These are phyloP conservation scores for Eustalomyia histrio DNA, from an alignment of 2,888 invertebrate species.

Conservation along the genomic window DNA sequence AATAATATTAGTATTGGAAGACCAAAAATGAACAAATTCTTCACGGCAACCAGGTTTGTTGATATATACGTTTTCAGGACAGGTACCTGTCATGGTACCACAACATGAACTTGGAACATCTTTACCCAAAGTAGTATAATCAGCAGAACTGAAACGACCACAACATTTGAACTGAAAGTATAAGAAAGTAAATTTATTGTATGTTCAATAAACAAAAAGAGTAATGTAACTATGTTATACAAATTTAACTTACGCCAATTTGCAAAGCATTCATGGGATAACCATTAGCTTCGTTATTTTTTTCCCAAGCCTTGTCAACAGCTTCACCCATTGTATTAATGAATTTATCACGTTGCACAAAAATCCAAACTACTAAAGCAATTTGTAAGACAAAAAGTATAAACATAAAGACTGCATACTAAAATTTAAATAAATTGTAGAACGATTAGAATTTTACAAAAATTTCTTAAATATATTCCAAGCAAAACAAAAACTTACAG, in stretches of 20 bases:
- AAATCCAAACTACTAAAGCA: conserved; percentile 85
- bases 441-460: background rate
- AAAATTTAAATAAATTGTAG: conserved; percentile 52
- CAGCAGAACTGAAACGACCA: conserved; percentile 67
- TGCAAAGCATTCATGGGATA: conserved; percentile 75
- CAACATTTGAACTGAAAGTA: conserved; percentile 74
- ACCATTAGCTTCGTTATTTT: conserved; percentile 68
- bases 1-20: conserved; percentile 78
- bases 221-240: background rate
- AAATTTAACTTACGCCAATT: conserved; percentile 71
- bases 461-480: background rate
- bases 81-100: conserved; percentile 68
- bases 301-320: conserved; percentile 79
- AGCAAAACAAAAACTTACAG: conserved; percentile 83
- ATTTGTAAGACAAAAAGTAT: conserved; percentile 87
- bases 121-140: conserved; percentile 61
- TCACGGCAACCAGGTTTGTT: conserved; percentile 68
- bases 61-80: conserved; percentile 66
- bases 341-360: conserved; percentile 82
- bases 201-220: background rate
- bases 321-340: conserved; percentile 80
- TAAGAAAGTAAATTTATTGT: background rate
- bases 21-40: conserved; percentile 79
- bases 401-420: conserved; percentile 87
- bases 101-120: conserved; percentile 74